Evolutionary conservation across 2,888 invertebrate genomes (phyloP), one percentile per base, ranked within the genome.

Genomic region (Cybosia mesomella): DNA sequence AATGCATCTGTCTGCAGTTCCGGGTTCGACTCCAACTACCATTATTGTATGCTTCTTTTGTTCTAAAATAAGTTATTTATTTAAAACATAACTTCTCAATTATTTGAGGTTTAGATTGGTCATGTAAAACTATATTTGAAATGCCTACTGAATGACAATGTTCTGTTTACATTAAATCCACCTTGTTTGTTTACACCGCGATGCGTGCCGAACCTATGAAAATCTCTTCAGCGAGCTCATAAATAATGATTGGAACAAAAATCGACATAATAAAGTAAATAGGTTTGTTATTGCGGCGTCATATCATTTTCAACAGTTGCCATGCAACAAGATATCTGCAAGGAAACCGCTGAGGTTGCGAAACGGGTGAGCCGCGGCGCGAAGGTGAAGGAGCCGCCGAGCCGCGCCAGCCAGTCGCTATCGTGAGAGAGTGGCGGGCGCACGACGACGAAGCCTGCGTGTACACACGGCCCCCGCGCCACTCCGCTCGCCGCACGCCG

Each of bases 331-430:
- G 90, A 89, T 88, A 89, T 89, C 90, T 91, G 93, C 92, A 89
- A 92, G 90, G 88, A 89, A 91, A 90, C 86, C 86, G 86, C 87
- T 88, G 91, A 87, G 88, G 89, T 92, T 93, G 92, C 91, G 91
- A 92, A 92, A 92, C 91, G 85, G 86, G 87, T 90, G 85, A 81
- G 81, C 69, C 80, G 83, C 79, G 83, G 87, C 87, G 88, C 86
- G 85, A 87, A 89, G 90, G 91, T 90, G 92, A 90, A 91, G 91
- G 92, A 89, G 75, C 72, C 82, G 77, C 88, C n/a, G n/a, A n/a
- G n/a, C n/a, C n/a, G n/a, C n/a, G n/a, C n/a, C n/a, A n/a, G 93
- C 91, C 94, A 94, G 94, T 94, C 92, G 93, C 87, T 85, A 82
- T 83, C 78, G 84, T 86, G 92, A 91, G 92, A 89, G 92, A 92